Base-by-base conservation (phyloP, 92 coral and sea anemone species). In the Nematostella vectensis region DNA sequence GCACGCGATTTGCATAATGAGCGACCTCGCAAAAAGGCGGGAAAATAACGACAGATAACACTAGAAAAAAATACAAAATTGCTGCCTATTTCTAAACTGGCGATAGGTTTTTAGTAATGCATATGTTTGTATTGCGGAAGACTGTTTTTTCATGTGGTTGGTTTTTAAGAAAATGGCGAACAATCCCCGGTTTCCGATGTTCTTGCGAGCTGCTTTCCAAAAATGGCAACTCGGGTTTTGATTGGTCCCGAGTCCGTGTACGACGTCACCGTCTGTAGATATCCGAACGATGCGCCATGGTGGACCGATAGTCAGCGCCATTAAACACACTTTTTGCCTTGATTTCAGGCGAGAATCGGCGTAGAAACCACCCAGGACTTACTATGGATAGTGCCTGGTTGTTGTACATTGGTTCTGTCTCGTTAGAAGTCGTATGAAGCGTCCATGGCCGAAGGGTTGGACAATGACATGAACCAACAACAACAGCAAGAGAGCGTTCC, bases 381-480 rank as follows among this genome's bases (percentile, higher is more conserved):
- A 61, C 24, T 71, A 80, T 85, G 95, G 84, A 55, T 76, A 59
- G 61, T 79, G 61, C 55, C 64, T 67, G 75, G 77, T 51, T 75
- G 69, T 80, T 71, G 68, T 56, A 59, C 81, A 45, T 48, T 54
- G 33, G 48, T 61, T 33, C 68, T 68, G 71, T 50, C 59, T 71
- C 56, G 43, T 85, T 85, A 59, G 53, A 51, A 58, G 67, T 53
- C 30, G 29, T 63, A 38, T 85, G 79, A 77, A 55, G 56, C 22
- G 62, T 68, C 70, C 67, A 85, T 85, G 95, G 95, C 95, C 56
- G 95, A 85, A 67, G 95, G 88, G 72, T 62, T 71, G 70, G 83
- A 85, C 95, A 81, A 85, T 85, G 95, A 85, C 79, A 85, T 85
- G 95, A 85, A 66, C 88, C 80, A 85, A 85, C 88, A 76, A 80